Percentiles rank a stretch among this genome's conserved stretches.
These are phyloP conservation scores for Crematogaster levior DNA, from an alignment of 2,888 invertebrate genomes.

Conservation along the genomic window DNA sequence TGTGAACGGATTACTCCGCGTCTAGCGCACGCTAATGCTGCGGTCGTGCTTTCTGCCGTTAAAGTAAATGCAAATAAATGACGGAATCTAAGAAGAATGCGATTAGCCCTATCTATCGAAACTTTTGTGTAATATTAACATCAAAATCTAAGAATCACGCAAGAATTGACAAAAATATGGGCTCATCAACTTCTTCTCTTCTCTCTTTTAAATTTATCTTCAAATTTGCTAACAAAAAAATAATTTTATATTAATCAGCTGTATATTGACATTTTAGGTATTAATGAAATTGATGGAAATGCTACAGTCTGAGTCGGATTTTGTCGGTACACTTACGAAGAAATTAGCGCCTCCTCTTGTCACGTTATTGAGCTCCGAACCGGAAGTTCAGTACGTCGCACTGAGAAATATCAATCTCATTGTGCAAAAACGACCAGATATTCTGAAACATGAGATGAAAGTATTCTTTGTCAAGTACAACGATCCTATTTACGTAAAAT, in stretches of 20 bases:
- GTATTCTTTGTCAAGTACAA: constrained; percentile 99
- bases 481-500: constrained; percentile 99
- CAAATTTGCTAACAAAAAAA: neutral
- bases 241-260: constrained; percentile 14
- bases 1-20: constrained; percentile 99
- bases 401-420: constrained; percentile 99
- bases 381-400: constrained; percentile 99
- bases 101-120: neutral
- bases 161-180: neutral
- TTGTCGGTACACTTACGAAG: constrained; percentile 96
- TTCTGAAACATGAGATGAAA: constrained; percentile 99
- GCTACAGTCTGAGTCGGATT: constrained; percentile 96
- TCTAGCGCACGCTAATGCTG: constrained; percentile 99
- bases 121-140: neutral
- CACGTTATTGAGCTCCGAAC: constrained; percentile 98
- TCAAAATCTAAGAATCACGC: constrained; percentile 14
- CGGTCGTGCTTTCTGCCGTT: constrained; percentile 99
- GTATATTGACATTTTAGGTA: constrained; percentile 85
- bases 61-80: constrained; percentile 88
- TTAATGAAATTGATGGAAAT: constrained; percentile 99
- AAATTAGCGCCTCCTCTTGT: constrained; percentile 99
- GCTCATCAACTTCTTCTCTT: neutral
- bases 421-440: constrained; percentile 99
- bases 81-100: neutral
- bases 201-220: neutral